Evolutionary conservation across 2,888 invertebrate species (phyloP), one percentile per base, ranked within the genome.

Genomic region (Limnephilus lunatus): DNA sequence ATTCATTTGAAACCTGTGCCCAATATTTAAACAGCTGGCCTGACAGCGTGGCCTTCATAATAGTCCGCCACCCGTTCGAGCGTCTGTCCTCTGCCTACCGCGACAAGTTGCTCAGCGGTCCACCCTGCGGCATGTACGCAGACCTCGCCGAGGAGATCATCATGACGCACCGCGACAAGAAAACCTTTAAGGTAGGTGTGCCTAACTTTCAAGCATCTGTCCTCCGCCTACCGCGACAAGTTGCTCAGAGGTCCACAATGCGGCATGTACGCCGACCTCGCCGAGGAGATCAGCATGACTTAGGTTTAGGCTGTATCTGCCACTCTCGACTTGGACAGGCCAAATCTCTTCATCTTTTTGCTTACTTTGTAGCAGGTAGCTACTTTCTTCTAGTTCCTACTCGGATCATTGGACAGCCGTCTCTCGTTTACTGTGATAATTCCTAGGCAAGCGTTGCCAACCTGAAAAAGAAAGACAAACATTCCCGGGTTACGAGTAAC

Each of bases 141-240:
- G 97, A 97, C 94, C 95, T 97, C 91, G 97, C 97, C 86, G 96
- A 96, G 93, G 96, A 97, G 94, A 97, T 97, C 93, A 96, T 97
- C 92, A 95, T 96, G 94, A 97, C 96, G 94, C 97, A 97, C 94
- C 95, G 97, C 91, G 95, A 95, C 92, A 95, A 35, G 44, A 39
- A 25, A 39, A 19, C 25, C 68, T 9, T 30, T 25, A 91, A 86
- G 39, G 86, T 90, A 85, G 25, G 39, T 39, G 39, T 9, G 39
- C 39, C 39, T 9, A 39, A 9, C 39, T 7, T 96, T 97, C 94
- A 97, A 97, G 95, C 95, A 97, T 94, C 95, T 97, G 92, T 95
- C 97, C 94, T 97, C 97, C 94, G 97, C 97, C 89, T 97, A 97
- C 95, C 96, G 97, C 94, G 97, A 97, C 95, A 97, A 97, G 95